A percentile compares a stretch with the other conserved stretches of the same genome.
Evolutionary conservation across 2,888 invertebrate genomes (phyloP).

Genomic region (Biston betularia): DNA sequence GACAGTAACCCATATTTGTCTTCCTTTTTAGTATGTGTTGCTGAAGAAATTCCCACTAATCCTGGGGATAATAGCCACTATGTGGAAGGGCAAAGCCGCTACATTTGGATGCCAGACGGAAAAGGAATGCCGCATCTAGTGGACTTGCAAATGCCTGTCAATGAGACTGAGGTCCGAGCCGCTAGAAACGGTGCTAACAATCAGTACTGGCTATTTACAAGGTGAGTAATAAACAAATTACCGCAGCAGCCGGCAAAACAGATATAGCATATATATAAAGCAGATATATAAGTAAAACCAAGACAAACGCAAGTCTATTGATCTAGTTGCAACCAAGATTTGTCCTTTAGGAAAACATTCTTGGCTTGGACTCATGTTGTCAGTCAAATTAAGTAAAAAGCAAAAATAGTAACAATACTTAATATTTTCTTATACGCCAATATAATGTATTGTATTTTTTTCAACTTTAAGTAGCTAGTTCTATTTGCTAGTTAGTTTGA

Average conservation of each 20-base stretch:
- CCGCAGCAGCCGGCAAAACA: background rate
- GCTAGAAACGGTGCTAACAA: conserved; percentile 62
- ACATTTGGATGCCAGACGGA: conserved; percentile 69
- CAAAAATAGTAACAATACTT: no score
- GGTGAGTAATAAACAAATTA: conserved; percentile 41
- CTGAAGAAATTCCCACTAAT: conserved; percentile 51
- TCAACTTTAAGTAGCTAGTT: no score
- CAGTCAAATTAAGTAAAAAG: no score
- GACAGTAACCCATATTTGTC: no score
- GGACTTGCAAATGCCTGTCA: conserved; percentile 58
- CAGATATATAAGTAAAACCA: no score
- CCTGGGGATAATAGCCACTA: conserved; percentile 68
- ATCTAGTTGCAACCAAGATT: background rate
- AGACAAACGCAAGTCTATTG: background rate
- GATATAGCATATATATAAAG: no score
- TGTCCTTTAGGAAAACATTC: no score
- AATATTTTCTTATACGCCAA: no score
- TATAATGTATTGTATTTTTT: no score
- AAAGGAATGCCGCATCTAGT: conserved; percentile 62
- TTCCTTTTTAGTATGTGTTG: conserved; percentile 51
- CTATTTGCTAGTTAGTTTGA: no score
- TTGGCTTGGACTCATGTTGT: no score
- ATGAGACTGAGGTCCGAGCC: conserved; percentile 40
- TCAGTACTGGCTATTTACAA: conserved; percentile 65
- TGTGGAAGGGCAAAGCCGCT: conserved; percentile 65